Percentiles rank a stretch among this genome's conserved stretches.
phyloP scores from a whole-genome alignment of 2,888 invertebrate genomes.

The Cancer borealis region DNA sequence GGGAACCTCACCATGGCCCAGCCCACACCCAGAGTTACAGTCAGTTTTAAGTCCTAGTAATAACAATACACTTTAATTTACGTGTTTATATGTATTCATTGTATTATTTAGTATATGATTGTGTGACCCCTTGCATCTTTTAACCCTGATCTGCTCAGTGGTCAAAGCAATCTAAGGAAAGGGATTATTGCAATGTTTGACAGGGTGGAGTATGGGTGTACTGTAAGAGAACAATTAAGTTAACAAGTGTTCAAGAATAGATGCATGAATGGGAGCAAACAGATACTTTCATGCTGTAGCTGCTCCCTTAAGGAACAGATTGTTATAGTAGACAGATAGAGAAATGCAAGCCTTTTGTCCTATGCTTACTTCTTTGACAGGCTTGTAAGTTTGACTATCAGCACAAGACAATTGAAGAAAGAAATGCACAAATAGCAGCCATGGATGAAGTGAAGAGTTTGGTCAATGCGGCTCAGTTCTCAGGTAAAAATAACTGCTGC shows the following conservation, averaged over 20 bases:
- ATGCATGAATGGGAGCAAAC: too few relatives aligned
- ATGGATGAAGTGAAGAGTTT: constrained; percentile 83
- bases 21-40: constrained; percentile 82
- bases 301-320: not conserved
- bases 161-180: too few relatives aligned
- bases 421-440: constrained; percentile 86
- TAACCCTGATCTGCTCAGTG: too few relatives aligned
- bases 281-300: too few relatives aligned
- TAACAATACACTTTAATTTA: not conserved
- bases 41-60: not conserved
- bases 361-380: constrained; percentile 78
- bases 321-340: not conserved
- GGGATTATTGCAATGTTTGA: too few relatives aligned
- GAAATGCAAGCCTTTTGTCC: not conserved
- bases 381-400: constrained; percentile 85
- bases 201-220: too few relatives aligned
- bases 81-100: not conserved
- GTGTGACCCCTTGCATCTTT: not conserved
- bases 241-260: too few relatives aligned
- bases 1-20: constrained; percentile 84
- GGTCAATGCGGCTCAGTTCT: constrained; percentile 67
- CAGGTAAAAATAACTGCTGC: constrained; percentile 64
- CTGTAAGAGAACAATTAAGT: too few relatives aligned
- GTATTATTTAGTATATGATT: too few relatives aligned
- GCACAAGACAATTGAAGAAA: constrained; percentile 82